Evolutionary conservation across 1,140 invertebrate genomes (phyloP), one percentile per base, ranked within the genome.

Genomic region (Bombus vancouverensis): DNA sequence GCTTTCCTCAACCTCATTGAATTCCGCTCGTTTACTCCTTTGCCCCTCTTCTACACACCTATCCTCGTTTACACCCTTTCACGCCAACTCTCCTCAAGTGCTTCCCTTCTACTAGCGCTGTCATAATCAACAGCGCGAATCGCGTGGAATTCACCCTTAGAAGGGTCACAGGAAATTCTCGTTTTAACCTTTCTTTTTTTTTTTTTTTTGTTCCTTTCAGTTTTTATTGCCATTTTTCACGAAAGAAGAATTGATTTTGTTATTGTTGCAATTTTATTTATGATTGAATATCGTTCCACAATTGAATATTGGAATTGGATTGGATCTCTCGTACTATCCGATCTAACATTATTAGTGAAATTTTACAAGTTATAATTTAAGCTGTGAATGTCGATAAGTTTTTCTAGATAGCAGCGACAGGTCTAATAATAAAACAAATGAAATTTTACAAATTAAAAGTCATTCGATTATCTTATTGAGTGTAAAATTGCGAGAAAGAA

Each of bases 1-100:
- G 68, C 70, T 76, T 87, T 90, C 62, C 87, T 89, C 87, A 44
- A 73, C 65, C 87, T 76, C 86, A 86, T 75, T 88, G 70, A 90
- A 90, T 87, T 87, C 78, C 78, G 76, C 81, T 80, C 85, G 81
- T 81, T 87, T 83, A 68, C 75, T 71, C 82, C 62, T 77, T 76
- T 73, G 18, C 57, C 22, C 71, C 53, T 71, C 59, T 75, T 80
- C 78, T 39, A 22, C 75, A 65, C 71, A 74, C 68, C 74, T 65
- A 44, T 79, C 75, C 86, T 53, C 44, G n/a, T 79, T 85, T 73
- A 32, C 77, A 73, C 71, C 74, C 70, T 74, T 66, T 81, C 59
- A 28, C 28, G 39, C 66, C 65, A 71, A 82, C 71, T 66, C 65
- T 47, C 57, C 74, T 75, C 47, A 65, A 88, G 81, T 84, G n/a